phyloP scores from a whole-genome alignment of 64 coral and sea anemone genomes.

The Stichodactyla helianthus region DNA sequence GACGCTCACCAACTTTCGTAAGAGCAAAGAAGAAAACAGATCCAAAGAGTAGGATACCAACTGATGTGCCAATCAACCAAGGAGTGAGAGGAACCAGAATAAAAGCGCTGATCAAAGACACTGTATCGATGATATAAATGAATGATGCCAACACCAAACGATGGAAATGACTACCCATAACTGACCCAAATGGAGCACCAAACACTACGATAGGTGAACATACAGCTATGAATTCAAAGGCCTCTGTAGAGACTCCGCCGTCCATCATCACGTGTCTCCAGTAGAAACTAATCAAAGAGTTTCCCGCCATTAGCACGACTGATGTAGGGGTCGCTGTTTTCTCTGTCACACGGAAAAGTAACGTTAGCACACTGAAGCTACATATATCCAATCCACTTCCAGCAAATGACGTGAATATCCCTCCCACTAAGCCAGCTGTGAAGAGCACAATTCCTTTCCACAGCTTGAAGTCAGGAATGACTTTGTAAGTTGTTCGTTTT shows the following conservation, averaged over 20 bases:
- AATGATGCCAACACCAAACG: slow-evolving; percentile 52
- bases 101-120: slow-evolving; percentile 48
- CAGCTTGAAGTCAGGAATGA: slow-evolving; percentile 61
- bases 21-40: slow-evolving; percentile 50
- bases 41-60: slow-evolving; percentile 44
- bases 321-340: slow-evolving; percentile 74
- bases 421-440: slow-evolving; percentile 53
- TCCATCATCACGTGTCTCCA: slow-evolving; percentile 65
- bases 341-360: slow-evolving; percentile 76
- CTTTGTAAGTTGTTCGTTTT: slow-evolving; percentile 59
- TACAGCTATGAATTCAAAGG: slow-evolving; percentile 48
- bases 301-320: slow-evolving; percentile 74
- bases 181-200: slow-evolving; percentile 60
- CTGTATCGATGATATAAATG: slow-evolving; percentile 50
- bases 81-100: slow-evolving; percentile 37
- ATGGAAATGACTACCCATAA: slow-evolving; percentile 67
- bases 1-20: slow-evolving; percentile 30
- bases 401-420: slow-evolving; percentile 67
- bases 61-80: slow-evolving; percentile 26
- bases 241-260: slow-evolving; percentile 21
- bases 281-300: slow-evolving; percentile 65
- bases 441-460: slow-evolving; percentile 66
- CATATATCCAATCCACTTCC: slow-evolving; percentile 79
- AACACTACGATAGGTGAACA: slow-evolving; percentile 68
- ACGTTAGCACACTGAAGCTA: slow-evolving; percentile 73